These are phyloP conservation scores for Sylvietta virens DNA, from an alignment of 2,113 vertebrate genomes.

Conservation along the genomic window DNA sequence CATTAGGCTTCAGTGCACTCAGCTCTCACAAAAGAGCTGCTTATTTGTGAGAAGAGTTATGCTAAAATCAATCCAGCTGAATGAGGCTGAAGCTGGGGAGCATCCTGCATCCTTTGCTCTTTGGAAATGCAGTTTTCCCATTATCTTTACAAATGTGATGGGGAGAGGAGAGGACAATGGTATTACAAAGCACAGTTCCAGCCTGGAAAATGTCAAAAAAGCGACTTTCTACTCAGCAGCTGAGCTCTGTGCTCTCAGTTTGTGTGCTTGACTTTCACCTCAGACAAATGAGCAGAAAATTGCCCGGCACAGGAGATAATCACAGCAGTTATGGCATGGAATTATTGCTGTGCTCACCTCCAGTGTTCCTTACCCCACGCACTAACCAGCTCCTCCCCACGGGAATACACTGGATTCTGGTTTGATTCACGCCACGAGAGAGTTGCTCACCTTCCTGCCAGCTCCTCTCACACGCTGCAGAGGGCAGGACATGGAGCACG, in stretches of 20 bases:
- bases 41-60: background rate
- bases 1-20: slow-evolving; percentile 9
- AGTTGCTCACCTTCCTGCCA: background rate
- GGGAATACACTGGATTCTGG: background rate
- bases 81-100: background rate
- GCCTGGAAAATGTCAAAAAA: background rate
- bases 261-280: background rate
- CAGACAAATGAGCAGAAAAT: background rate
- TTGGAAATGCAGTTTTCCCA: background rate
- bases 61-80: slow-evolving; percentile 17
- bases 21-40: background rate
- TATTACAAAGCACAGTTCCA: background rate
- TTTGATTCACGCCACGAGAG: background rate
- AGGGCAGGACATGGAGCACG: background rate
- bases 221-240: background rate
- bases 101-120: background rate
- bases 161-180: background rate
- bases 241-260: background rate
- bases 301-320: background rate
- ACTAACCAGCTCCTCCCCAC: background rate
- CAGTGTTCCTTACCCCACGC: background rate
- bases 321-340: background rate
- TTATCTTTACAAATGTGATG: background rate
- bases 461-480: background rate
- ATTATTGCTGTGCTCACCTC: background rate